phyloP scores from a whole-genome alignment of 2,797 vertebrate species.

The Margarornis squamiger region DNA sequence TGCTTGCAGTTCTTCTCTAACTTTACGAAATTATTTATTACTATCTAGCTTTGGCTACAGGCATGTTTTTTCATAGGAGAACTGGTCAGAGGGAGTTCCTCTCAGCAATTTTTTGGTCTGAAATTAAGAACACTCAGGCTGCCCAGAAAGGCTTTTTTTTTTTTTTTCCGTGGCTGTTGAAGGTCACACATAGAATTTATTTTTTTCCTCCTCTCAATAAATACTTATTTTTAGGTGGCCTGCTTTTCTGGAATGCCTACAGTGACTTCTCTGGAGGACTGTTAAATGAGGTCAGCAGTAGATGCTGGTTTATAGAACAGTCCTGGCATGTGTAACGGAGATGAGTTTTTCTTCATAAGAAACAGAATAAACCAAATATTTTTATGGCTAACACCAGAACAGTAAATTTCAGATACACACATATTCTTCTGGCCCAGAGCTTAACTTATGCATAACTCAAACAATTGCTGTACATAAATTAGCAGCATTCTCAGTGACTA shows the following conservation, averaged over 20 bases:
- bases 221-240: conserved; percentile 34
- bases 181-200: conserved; percentile 40
- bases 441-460: neutral
- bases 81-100: conserved; percentile 39
- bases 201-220: conserved; percentile 23
- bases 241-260: conserved; percentile 49
- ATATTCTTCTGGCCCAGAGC: neutral
- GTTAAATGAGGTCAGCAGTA: conserved; percentile 59
- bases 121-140: conserved; percentile 22
- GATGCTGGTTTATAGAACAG: conserved; percentile 37
- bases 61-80: conserved; percentile 7
- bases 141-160: neutral
- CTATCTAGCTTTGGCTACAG: conserved; percentile 23
- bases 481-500: neutral
- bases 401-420: neutral
- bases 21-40: conserved; percentile 43
- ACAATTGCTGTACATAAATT: neutral
- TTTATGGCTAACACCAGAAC: neutral
- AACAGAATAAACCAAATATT: conserved; percentile 10
- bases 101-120: conserved; percentile 8
- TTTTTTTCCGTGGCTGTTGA: conserved; percentile 16
- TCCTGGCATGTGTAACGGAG: neutral
- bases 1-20: neutral
- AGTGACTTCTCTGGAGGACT: conserved; percentile 38
- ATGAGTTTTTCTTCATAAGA: conserved; percentile 13